Percentiles rank a stretch among this genome's conserved stretches.
These are phyloP conservation scores for Champsocephalus esox DNA, from an alignment of 2,797 vertebrate genomes.

Conservation along the genomic window DNA sequence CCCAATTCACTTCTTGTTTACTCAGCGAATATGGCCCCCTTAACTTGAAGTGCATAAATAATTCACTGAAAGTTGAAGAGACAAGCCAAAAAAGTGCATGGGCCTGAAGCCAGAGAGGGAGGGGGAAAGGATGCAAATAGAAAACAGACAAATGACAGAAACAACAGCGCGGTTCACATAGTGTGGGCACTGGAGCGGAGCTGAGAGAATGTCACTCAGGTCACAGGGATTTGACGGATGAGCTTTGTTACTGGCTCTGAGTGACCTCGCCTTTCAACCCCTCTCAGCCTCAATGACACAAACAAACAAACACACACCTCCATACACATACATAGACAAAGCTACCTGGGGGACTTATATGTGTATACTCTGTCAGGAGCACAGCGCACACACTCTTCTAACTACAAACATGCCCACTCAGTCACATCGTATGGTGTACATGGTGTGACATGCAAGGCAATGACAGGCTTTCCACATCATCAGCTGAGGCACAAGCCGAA, in stretches of 20 bases:
- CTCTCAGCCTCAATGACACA: conserved; percentile 73
- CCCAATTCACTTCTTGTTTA: conserved; percentile 63
- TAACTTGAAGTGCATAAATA: conserved; percentile 69
- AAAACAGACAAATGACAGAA: conserved; percentile 79
- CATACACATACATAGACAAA: conserved; percentile 9
- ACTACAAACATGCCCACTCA: conserved; percentile 17
- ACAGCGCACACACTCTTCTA: conserved; percentile 23
- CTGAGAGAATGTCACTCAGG: conserved; percentile 78
- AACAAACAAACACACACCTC: conserved; percentile 40
- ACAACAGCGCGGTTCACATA: conserved; percentile 66
- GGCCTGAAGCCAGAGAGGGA: conserved; percentile 49
- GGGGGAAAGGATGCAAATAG: conserved; percentile 73
- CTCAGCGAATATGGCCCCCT: conserved; percentile 50
- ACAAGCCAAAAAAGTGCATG: conserved; percentile 48
- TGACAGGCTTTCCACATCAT: conserved; percentile 31
- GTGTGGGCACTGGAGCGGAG: conserved; percentile 69
- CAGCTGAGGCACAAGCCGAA: conserved; percentile 27
- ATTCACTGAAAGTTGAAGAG: conserved; percentile 65
- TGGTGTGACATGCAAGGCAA: conserved; percentile 24
- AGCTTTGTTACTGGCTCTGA: conserved; percentile 72
- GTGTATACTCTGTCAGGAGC: conserved; percentile 1
- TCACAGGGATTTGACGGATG: conserved; percentile 78
- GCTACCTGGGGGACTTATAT: conserved; percentile 22
- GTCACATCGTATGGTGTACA: conserved; percentile 13
- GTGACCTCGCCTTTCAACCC: conserved; percentile 80